Conservation (phyloP, 2,888 invertebrate genomes). For the Tetragonisca angustula region DNA sequence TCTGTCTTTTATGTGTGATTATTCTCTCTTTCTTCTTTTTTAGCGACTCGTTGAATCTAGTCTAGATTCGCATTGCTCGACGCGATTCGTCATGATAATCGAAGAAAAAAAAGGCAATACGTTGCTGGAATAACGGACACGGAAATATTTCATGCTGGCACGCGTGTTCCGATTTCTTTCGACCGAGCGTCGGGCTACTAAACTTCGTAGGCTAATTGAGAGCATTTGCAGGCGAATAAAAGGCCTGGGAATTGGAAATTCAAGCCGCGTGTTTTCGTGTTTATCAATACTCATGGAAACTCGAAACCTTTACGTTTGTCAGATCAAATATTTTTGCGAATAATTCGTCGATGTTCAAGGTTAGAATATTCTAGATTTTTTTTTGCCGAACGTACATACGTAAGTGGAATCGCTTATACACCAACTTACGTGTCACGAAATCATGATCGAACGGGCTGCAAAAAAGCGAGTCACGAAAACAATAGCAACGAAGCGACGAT, state of each 20-base stretch:
- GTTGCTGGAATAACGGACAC: conserved; percentile 32
- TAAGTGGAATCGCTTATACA: conserved; percentile 7
- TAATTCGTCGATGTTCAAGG: not conserved
- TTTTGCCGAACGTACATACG: conserved; percentile 1
- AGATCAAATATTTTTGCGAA: not conserved
- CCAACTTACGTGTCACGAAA: conserved; percentile 45
- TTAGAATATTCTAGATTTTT: conserved; percentile 5
- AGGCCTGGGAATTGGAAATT: not conserved
- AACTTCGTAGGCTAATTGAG: conserved; percentile 24
- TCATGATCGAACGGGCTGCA: conserved; percentile 31
- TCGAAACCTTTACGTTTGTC: not conserved
- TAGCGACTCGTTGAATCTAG: conserved; percentile 19
- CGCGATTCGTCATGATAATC: conserved; percentile 47
- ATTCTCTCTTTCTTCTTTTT: conserved; percentile 5
- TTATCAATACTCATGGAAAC: not conserved
- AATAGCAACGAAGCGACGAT: conserved; percentile 21
- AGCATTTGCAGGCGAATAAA: conserved; percentile 2
- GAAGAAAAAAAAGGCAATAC: conserved; percentile 30
- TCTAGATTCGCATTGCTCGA: conserved; percentile 37
- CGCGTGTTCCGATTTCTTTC: conserved; percentile 40
- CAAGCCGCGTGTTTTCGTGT: not conserved
- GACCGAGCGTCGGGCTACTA: conserved; percentile 15
- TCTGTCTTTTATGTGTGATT: conserved; percentile 8
- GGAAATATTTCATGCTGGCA: conserved; percentile 13
- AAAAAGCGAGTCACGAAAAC: conserved; percentile 41